Evolutionary conservation across 2,797 vertebrate species (phyloP).

Genomic region (Onychomys torridus): DNA sequence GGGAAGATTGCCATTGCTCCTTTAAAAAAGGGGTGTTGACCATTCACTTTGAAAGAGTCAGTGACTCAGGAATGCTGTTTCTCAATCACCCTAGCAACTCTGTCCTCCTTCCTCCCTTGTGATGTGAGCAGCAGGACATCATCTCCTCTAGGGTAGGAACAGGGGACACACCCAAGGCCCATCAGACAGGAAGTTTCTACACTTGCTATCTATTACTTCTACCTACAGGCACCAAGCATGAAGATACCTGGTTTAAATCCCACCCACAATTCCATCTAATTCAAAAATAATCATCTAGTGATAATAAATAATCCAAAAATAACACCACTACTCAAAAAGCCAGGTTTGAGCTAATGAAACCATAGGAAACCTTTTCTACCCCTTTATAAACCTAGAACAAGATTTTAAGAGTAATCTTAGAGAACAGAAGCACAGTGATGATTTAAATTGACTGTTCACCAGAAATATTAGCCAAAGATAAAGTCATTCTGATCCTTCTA

Average conservation of each 20-base stretch:
- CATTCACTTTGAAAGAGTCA: conserved; percentile 76
- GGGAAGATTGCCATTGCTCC: conserved; percentile 25
- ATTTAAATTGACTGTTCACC: conserved; percentile 16
- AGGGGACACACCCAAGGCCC: conserved; percentile 81
- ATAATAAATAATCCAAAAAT: conserved; percentile 67
- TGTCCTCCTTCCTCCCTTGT: conserved; percentile 73
- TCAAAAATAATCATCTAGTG: conserved; percentile 53
- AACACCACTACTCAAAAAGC: conserved; percentile 59
- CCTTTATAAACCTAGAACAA: conserved; percentile 42
- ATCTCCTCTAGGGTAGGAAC: conserved; percentile 68
- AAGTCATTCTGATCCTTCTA: conserved; percentile 29
- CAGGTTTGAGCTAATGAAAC: conserved; percentile 52
- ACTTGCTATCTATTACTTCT: conserved; percentile 65
- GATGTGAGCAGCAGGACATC: conserved; percentile 58
- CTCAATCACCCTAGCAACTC: conserved; percentile 82
- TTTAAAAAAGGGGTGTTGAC: conserved; percentile 79
- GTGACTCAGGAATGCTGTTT: conserved; percentile 85
- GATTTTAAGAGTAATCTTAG: conserved; percentile 35
- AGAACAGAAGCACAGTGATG: neutral
- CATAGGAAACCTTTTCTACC: conserved; percentile 37
- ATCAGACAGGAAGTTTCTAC: conserved; percentile 82
- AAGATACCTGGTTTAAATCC: conserved; percentile 41
- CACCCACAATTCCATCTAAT: conserved; percentile 36
- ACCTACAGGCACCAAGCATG: conserved; percentile 2
- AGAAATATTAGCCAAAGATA: conserved; percentile 58